phyloP scores from a whole-genome alignment of 2,888 invertebrate genomes.

The Rhogogaster chlorosoma region DNA sequence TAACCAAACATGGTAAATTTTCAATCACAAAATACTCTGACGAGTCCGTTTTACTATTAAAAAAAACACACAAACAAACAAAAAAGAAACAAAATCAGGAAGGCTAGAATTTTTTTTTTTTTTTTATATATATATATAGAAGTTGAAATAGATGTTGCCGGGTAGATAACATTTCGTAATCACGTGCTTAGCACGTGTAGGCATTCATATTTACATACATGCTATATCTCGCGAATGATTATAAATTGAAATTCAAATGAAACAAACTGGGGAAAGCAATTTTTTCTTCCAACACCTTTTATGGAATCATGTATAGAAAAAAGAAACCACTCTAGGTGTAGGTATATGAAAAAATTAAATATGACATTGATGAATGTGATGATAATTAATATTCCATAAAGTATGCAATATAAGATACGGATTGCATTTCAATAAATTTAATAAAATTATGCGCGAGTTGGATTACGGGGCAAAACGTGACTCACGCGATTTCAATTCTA shows the following conservation, averaged over 20 bases:
- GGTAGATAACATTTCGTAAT: neutral
- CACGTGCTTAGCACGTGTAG: constrained; percentile 16
- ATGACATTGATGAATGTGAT: constrained; percentile 18
- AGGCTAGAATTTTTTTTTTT: neutral
- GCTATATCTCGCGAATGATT: neutral
- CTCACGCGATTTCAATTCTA: constrained; percentile 18
- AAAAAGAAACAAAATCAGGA: neutral
- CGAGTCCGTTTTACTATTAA: neutral
- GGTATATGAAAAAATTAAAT: neutral
- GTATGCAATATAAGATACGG: neutral
- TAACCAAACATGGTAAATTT: neutral
- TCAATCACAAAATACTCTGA: neutral
- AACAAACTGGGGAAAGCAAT: neutral
- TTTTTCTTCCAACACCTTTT: neutral
- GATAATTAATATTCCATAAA: constrained; percentile 1
- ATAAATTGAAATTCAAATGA: neutral
- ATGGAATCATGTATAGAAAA: neutral
- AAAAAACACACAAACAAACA: neutral
- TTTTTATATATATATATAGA: neutral
- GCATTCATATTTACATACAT: neutral
- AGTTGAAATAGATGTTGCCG: neutral
- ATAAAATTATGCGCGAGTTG: neutral
- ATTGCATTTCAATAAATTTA: constrained; percentile 33
- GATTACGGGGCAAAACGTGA: neutral
- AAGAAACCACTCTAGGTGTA: neutral